Evolutionary conservation across 1,140 invertebrate genomes (phyloP), one percentile per base, ranked within the genome.

Genomic region (Copidosoma floridanum): DNA sequence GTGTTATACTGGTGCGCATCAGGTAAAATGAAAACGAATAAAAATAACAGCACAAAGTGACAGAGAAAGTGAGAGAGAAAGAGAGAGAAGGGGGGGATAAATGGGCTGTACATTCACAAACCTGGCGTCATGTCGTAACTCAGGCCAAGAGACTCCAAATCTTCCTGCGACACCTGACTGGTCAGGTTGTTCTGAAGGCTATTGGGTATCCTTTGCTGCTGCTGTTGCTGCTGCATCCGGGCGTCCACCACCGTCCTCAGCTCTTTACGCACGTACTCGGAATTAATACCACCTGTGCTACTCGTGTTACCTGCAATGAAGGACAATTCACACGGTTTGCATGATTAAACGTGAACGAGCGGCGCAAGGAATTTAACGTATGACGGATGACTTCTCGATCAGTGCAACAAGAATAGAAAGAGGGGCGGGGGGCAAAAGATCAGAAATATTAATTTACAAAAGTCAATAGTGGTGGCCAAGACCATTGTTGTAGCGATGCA

Each of bases 191-290:
- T 79, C 60, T 78, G 79, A 14, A 78, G 71, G 65, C 74, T 80
- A 55, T 77, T 77, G 20, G 75, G 71, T 68, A 79, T 72, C 72
- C 74, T 74, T 44, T 72, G 70, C 27, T 61, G 56, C n/a, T 48
- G 44, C n/a, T 57, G 56, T 21, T 57, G 56, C 18, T 57, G 54
- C 16, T 40, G 46, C 14, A 89, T 90, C 68, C 93, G 83, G 27
- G 89, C 91, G 64, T 89, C 91, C 57, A 95, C 92, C 58, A 92
- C 88, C 18, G 91, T 91, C 69, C 93, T 84, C 66, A 95, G 82
- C 78, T 94, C 93, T 83, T 95, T 92, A 70, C 92, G 85, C 60
- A 95, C 92, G 79, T 89, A 94, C 76, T 94, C 91, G 10, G 88
- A 87, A 43, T 83, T 78, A 57, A 74, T 77, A 44, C 72, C 66